Conservation (phyloP, 2,888 invertebrate genomes). For the Sphaerophoria rueppellii region DNA sequence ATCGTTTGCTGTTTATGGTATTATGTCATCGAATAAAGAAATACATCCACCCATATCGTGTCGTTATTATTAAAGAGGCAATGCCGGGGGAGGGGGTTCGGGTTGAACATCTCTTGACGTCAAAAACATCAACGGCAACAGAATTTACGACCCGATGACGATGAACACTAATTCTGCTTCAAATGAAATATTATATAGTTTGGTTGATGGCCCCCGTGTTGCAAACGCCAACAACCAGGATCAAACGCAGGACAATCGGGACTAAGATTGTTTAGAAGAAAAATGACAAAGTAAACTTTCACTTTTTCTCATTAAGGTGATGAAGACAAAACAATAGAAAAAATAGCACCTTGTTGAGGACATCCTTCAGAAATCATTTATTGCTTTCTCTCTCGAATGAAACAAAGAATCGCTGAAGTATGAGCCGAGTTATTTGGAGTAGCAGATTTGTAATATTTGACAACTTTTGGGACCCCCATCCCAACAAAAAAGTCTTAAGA, state of each 20-base stretch:
- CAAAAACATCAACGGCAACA: conserved; percentile 34
- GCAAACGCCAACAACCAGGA: not conserved
- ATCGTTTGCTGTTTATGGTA: conserved; percentile 42
- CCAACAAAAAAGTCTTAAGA: conserved; percentile 3
- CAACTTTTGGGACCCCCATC: conserved; percentile 43
- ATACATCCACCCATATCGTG: conserved; percentile 38
- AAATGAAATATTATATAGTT: conserved; percentile 64
- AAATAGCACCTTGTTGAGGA: conserved; percentile 3
- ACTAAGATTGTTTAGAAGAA: not conserved
- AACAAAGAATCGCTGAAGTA: conserved; percentile 26
- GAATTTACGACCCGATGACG: conserved; percentile 1
- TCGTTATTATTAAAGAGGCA: not conserved
- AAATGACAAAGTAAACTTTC: conserved; percentile 62
- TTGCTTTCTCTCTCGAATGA: conserved; percentile 35
- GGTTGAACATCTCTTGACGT: conserved; percentile 19
- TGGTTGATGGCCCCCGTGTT: conserved; percentile 8
- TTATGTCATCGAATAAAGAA: conserved; percentile 49
- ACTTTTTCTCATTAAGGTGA: conserved; percentile 67
- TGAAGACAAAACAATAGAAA: conserved; percentile 56
- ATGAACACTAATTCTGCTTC: conserved; percentile 48
- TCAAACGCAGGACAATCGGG: not conserved
- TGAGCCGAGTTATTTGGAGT: conserved; percentile 21
- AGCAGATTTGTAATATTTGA: conserved; percentile 60
- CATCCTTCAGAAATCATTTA: conserved; percentile 23
- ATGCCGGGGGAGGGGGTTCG: not conserved